These are phyloP conservation scores for Drosophila teissieri DNA, from an alignment of 1,140 invertebrate genomes.

Conservation along the genomic window DNA sequence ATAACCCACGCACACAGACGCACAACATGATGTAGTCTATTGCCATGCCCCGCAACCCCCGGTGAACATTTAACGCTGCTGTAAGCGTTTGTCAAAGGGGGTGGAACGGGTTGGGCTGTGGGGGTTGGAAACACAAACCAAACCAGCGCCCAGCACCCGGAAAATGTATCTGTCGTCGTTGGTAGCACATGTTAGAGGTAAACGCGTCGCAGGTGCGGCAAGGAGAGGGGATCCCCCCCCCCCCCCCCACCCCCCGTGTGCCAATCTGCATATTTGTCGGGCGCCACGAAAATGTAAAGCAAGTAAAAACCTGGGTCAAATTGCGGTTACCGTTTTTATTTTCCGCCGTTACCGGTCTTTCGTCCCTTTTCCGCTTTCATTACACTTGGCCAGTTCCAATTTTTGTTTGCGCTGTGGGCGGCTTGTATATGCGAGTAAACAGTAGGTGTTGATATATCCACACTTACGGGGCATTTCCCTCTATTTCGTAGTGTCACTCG, in stretches of 20 bases:
- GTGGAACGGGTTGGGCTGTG: background rate
- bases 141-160: conserved; percentile 16
- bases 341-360: conserved; percentile 17
- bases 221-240: too few species aligned
- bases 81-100: conserved; percentile 44
- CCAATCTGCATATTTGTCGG: conserved; percentile 81
- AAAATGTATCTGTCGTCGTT: conserved; percentile 47
- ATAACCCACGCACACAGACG: conserved; percentile 17
- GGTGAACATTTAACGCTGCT: conserved; percentile 66
- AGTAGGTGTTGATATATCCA: conserved; percentile 72
- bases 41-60: conserved; percentile 19
- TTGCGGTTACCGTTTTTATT: conserved; percentile 73
- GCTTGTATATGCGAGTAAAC: background rate
- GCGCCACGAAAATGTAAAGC: conserved; percentile 69
- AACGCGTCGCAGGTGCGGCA: conserved; percentile 49
- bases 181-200: conserved; percentile 74
- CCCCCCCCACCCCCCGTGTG: conserved; percentile 31
- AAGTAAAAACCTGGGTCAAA: conserved; percentile 77
- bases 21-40: too few species aligned
- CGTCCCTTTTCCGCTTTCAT: conserved; percentile 25
- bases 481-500: conserved; percentile 38
- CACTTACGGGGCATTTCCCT: conserved; percentile 32
- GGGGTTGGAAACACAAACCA: conserved; percentile 20
- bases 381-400: conserved; percentile 29
- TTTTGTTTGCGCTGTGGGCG: conserved; percentile 29